These are phyloP conservation scores for Kryptopterus vitreolus DNA, from an alignment of 2,797 vertebrate species.

Conservation along the genomic window DNA sequence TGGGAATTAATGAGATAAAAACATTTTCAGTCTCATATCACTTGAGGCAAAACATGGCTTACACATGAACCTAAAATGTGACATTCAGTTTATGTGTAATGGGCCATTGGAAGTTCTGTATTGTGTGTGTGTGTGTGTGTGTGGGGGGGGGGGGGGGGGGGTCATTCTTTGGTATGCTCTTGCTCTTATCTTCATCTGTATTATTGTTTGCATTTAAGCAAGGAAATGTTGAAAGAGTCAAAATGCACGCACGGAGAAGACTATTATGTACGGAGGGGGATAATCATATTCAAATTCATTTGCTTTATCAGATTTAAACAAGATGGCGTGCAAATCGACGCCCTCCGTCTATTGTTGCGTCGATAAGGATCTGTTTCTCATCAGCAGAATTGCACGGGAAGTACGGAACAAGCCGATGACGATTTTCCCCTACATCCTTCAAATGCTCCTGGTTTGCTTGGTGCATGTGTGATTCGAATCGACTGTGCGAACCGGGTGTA, in stretches of 20 bases:
- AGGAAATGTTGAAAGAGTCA: neutral
- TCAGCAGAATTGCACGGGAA: slow-evolving; percentile 26
- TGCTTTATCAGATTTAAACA: slow-evolving; percentile 12
- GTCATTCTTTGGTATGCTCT: no score
- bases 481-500: no score
- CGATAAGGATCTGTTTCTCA: slow-evolving; percentile 31
- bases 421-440: neutral
- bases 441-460: neutral
- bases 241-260: slow-evolving; percentile 18
- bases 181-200: slow-evolving; percentile 14
- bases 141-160: neutral
- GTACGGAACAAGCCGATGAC: slow-evolving; percentile 6
- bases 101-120: slow-evolving; percentile 6
- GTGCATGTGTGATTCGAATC: neutral
- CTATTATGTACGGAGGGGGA: slow-evolving; percentile 1
- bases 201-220: neutral
- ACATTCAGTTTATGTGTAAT: slow-evolving; percentile 26
- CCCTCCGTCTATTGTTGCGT: neutral
- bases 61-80: slow-evolving; percentile 16
- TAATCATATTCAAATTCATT: slow-evolving; percentile 3
- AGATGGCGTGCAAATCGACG: neutral
- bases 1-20: no score
- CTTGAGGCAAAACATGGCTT: slow-evolving; percentile 28
- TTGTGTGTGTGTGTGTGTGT: slow-evolving; percentile 26
- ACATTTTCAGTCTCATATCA: neutral